A percentile compares a stretch with the other conserved stretches of the same genome.
Conservation (phyloP, 1,140 invertebrate genomes). For the Glossosoma conforme region DNA sequence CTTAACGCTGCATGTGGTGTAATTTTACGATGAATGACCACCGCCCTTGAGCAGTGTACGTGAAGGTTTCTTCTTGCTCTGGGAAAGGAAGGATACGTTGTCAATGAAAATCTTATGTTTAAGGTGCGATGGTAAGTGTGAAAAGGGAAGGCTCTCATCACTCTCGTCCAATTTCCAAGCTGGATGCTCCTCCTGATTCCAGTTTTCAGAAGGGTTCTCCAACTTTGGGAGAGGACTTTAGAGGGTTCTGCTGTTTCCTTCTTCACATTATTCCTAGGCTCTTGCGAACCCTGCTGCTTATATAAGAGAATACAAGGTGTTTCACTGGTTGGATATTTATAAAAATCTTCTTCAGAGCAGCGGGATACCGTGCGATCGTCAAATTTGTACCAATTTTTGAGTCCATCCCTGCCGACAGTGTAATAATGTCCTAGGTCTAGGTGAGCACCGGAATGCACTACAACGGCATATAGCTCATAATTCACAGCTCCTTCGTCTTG, state of each 20-base stretch:
- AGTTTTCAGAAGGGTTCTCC: neutral
- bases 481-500: slow-evolving; percentile 46
- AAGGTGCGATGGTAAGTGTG: neutral
- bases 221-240: neutral
- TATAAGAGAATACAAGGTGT: slow-evolving; percentile 85
- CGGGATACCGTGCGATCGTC: slow-evolving; percentile 69
- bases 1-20: no score
- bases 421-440: slow-evolving; percentile 85
- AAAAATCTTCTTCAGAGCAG: slow-evolving; percentile 58
- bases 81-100: neutral
- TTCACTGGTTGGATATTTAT: slow-evolving; percentile 61
- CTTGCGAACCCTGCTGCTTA: slow-evolving; percentile 35
- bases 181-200: neutral
- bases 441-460: slow-evolving; percentile 76
- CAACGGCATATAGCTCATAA: slow-evolving; percentile 73
- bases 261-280: neutral
- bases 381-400: slow-evolving; percentile 72
- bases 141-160: slow-evolving; percentile 3
- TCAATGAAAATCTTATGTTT: slow-evolving; percentile 3
- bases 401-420: slow-evolving; percentile 66
- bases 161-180: neutral
- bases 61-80: slow-evolving; percentile 8
- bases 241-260: neutral
- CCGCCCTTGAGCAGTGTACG: no score
- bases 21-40: neutral